Conservation (phyloP, 2,888 invertebrate species). For the Invenusta paracnida region DNA sequence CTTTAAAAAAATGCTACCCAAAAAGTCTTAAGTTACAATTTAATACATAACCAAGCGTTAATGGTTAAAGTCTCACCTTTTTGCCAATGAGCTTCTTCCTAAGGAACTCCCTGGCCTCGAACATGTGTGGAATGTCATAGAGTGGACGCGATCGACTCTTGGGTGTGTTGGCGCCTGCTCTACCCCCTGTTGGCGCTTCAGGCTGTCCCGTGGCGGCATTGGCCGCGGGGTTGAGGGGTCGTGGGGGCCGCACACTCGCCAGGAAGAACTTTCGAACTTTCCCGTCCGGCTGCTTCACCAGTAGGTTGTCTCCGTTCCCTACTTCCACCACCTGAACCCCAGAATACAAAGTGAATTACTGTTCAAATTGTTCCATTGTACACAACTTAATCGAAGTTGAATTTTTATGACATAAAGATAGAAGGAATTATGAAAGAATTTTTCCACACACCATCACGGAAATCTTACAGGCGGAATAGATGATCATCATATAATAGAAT, state of each 20-base stretch:
- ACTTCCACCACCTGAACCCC: conserved; percentile 69
- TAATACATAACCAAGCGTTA: no score
- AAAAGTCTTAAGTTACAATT: no score
- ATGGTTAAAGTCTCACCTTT: no score
- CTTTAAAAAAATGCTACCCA: no score
- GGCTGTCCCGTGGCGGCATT: no score
- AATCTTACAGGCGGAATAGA: no score
- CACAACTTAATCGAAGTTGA: no score
- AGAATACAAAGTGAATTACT: not conserved
- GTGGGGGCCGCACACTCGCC: conserved; percentile 87
- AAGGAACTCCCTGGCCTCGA: conserved; percentile 91
- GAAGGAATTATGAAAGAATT: no score
- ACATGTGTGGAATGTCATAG: conserved; percentile 97
- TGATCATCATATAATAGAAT: no score
- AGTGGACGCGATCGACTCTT: conserved; percentile 69
- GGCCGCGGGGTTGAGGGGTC: conserved; percentile 55
- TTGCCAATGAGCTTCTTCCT: conserved; percentile 91
- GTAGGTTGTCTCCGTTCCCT: conserved; percentile 85
- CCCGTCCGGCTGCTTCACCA: conserved; percentile 75
- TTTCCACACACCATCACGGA: no score
- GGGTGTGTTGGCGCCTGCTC: not conserved
- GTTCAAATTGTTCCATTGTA: not conserved
- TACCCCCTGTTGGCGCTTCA: not conserved
- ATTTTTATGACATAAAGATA: no score
- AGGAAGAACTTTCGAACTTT: conserved; percentile 83